Evolutionary conservation across 2,113 vertebrate species (phyloP), one percentile per base, ranked within the genome.

Genomic region (Globicephala melas): DNA sequence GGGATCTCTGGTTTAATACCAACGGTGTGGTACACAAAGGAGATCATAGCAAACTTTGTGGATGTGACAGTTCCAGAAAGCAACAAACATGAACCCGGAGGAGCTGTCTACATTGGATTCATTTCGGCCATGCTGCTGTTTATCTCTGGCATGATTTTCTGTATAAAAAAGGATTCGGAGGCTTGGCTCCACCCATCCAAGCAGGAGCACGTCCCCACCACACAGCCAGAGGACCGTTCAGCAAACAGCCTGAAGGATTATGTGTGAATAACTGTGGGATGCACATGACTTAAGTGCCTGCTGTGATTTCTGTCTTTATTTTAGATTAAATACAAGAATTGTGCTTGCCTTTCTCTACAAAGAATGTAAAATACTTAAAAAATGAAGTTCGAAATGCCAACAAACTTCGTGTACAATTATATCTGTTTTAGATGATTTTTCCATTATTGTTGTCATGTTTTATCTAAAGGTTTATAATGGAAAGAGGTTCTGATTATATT

Each of bases 161-260:
- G 99, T 95, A 98, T 99, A 25, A 99, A 98, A 91, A 99, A 99
- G 98, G 98, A 98, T 63, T 98, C 98, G 25, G 99, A 98, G 88
- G 98, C 98, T 25, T 98, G 98, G 98, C 98, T 99, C 82, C 97
- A 96, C 36, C 98, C 99, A 11, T 98, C 99, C 96, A 99, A 99
- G 96, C 94, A 98, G 94, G 98, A 98, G 23, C 98, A 98, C 14
- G 91, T 98, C 91, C 98, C 98, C 58, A 97, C 98, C 83, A 98
- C 98, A 12, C 98, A 98, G 93, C 98, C 99, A 96, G 99, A 99
- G 93, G 99, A 98, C 96, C 99, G 98, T 18, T 96, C 98, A 1
- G 99, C 99, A 76, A 99, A 99, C 98, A 99, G 98, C 98, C 99
- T 99, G 97, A 99, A 99, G 99, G 99, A 99, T 98, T 99, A 99